Percentiles rank a stretch among this genome's conserved stretches.
These are phyloP conservation scores for Lepus oiostolus DNA, from an alignment of 2,797 vertebrate genomes.

Conservation along the genomic window DNA sequence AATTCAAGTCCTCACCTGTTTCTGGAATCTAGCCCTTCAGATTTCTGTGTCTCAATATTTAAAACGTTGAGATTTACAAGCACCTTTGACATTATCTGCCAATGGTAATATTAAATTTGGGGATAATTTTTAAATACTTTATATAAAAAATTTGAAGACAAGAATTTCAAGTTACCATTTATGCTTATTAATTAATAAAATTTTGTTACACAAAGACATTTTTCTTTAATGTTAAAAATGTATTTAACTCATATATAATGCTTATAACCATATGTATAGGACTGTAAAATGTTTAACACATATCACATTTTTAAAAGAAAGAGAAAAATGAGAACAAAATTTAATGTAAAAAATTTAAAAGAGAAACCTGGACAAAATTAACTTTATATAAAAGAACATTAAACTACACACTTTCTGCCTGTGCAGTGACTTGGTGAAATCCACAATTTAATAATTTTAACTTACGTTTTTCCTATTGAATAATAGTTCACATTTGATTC, in stretches of 20 bases:
- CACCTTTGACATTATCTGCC: not conserved
- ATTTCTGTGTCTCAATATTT: not conserved
- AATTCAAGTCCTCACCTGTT: constrained; percentile 14
- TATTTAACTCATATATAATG: not conserved
- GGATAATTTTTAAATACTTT: not conserved
- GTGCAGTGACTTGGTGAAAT: constrained; percentile 59
- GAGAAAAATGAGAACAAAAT: constrained; percentile 53
- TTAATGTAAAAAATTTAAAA: constrained; percentile 26
- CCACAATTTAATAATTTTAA: constrained; percentile 64
- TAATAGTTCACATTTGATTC: constrained; percentile 3
- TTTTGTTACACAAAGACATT: not conserved
- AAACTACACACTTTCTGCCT: constrained; percentile 18
- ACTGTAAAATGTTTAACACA: not conserved
- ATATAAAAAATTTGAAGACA: not conserved
- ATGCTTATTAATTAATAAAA: not conserved
- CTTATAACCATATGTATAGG: not conserved
- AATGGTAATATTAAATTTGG: constrained; percentile 4
- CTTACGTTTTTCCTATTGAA: constrained; percentile 46
- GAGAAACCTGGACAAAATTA: constrained; percentile 43
- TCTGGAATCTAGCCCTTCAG: not conserved
- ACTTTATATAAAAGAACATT: constrained; percentile 70
- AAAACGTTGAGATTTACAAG: not conserved
- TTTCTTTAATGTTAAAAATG: not conserved
- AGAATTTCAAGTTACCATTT: not conserved
- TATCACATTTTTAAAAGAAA: not conserved